Evolutionary conservation across 1,140 invertebrate genomes (phyloP).

Genomic region (Pseudoatta argentina): DNA sequence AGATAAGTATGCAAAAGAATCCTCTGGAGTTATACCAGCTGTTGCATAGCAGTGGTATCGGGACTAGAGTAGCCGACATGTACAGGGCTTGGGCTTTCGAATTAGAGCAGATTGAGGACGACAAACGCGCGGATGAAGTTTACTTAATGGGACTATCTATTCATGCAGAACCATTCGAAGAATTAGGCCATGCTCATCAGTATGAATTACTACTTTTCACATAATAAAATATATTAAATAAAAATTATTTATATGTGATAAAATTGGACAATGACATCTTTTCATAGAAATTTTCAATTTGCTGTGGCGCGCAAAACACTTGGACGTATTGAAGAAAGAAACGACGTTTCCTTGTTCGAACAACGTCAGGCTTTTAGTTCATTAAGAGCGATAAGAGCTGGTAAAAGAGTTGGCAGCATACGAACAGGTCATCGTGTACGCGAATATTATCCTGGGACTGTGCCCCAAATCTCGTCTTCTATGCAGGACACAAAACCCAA

Average conservation of each 20-base stretch:
- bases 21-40: constrained; percentile 92
- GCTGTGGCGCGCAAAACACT: constrained; percentile 88
- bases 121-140: constrained; percentile 91
- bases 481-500: constrained; percentile 77
- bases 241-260: not conserved
- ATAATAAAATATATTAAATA: constrained; percentile 30
- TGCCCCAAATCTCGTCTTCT: constrained; percentile 77
- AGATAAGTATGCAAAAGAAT: constrained; percentile 92
- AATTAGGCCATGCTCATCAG: constrained; percentile 91
- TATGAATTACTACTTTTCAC: constrained; percentile 79
- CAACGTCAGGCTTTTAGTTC: constrained; percentile 91
- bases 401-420: constrained; percentile 85
- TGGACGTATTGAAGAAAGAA: constrained; percentile 87
- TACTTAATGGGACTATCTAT: constrained; percentile 90
- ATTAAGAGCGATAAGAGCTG: constrained; percentile 88
- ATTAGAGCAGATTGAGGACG: constrained; percentile 91
- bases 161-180: constrained; percentile 91
- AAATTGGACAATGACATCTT: not conserved
- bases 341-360: constrained; percentile 88
- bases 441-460: constrained; percentile 80
- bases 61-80: constrained; percentile 91
- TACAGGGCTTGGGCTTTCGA: constrained; percentile 94
- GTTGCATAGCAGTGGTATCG: constrained; percentile 91
- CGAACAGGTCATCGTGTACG: constrained; percentile 85
- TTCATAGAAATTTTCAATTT: constrained; percentile 88